Base-by-base conservation (phyloP, 2,797 vertebrate species). In the Peromyscus eremicus region DNA sequence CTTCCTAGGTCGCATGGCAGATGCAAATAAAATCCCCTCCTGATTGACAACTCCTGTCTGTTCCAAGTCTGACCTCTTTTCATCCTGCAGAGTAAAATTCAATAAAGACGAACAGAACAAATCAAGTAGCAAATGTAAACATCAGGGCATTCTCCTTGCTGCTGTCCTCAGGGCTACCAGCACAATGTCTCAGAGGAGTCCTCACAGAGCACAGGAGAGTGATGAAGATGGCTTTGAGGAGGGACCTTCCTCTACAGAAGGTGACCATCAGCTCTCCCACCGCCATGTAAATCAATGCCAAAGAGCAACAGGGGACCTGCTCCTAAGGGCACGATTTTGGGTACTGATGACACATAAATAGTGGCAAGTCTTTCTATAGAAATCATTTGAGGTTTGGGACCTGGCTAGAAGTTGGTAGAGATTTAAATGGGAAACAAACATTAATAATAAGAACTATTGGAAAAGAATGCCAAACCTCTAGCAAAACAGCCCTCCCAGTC, bases 391-490 rank as follows among this genome's bases (percentile, higher is more conserved):
- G 13, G 9, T 37, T 52, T 14, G 19, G 49, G 60, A 64, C 10
- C 34, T 64, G 43, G 19, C 40, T n/a, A 52, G 68, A 64, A 70
- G 49, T 27, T 46, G 89, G 40, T 57, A 80, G 96, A 85, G 37
- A 60, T 46, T 43, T 80, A 75, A 87, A 84, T n/a, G 89, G 71
- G 79, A 80, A 95, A 91, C n/a, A 94, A 90, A 91, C 17, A 70
- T 43, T 46, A 55, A 80, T 40, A 37, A 73, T 73, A 32, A 85
- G 37, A 95, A 86, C 37, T 43, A 37, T 29, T 81, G 37, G 62
- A 81, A 95, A 96, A 57, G 55, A 68, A 71, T 84, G 21, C 25
- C 66, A 57, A 49, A 52, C 32, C 34, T 81, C 49, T 85, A 73
- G 83, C 19, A 71, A 85, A 87, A 89, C 34, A 93, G 23, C 6